Percentiles rank a stretch among this genome's conserved stretches.
Evolutionary conservation across 2,113 vertebrate species (phyloP).

Genomic region (Prolemur simus): DNA sequence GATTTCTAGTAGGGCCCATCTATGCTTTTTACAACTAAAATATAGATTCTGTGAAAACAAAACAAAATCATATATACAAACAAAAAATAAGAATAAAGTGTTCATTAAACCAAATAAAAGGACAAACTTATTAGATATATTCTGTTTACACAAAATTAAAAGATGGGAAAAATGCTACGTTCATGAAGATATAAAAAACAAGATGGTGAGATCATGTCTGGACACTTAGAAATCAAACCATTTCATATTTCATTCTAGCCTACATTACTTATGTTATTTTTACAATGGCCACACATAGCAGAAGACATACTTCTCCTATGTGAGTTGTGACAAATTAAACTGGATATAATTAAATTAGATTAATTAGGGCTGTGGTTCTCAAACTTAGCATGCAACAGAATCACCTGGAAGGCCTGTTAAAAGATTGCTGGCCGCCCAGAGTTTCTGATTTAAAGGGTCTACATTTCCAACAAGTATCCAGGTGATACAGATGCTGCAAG

Average conservation of each 20-base stretch:
- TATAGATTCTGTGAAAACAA: slow-evolving; percentile 35
- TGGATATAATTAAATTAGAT: slow-evolving; percentile 35
- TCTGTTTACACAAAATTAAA: slow-evolving; percentile 16
- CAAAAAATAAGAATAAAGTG: not conserved
- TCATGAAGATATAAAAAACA: not conserved
- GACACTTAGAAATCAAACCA: slow-evolving; percentile 10
- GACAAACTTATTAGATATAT: not conserved
- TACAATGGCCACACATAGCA: not conserved
- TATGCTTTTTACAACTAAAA: slow-evolving; percentile 31
- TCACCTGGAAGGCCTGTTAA: not conserved
- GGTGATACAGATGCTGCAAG: not conserved
- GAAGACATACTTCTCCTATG: not conserved
- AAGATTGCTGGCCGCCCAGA: not conserved
- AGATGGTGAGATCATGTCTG: not conserved
- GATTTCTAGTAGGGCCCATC: not conserved
- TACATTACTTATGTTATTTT: not conserved
- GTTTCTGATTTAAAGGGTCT: not conserved
- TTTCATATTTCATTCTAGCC: not conserved
- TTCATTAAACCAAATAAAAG: slow-evolving; percentile 24
- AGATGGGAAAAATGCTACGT: not conserved
- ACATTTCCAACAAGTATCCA: not conserved
- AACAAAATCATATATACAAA: slow-evolving; percentile 10
- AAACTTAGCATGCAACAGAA: not conserved
- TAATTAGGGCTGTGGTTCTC: not conserved
- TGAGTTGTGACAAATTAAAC: not conserved